Conservation (phyloP, 2,113 vertebrate genomes). For the Eubucco bourcierii region DNA sequence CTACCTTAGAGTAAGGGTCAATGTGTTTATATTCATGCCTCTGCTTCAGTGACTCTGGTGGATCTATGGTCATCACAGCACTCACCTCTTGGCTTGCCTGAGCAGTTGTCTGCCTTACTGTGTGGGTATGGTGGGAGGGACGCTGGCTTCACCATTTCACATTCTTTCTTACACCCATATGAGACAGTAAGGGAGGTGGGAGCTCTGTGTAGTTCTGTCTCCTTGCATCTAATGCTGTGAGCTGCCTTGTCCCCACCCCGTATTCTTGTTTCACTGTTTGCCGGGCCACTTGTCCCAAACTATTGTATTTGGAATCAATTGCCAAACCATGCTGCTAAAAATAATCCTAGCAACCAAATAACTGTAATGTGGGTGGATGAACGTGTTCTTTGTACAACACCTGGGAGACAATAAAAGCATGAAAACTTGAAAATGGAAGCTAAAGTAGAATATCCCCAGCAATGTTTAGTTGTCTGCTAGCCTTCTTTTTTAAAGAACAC, state of each 20-base stretch:
- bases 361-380: conserved; percentile 15
- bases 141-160: neutral
- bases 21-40: conserved; percentile 9
- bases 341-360: conserved; percentile 18
- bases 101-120: neutral
- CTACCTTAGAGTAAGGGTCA: neutral
- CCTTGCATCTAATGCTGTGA: neutral
- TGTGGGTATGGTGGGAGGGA: neutral
- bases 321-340: conserved; percentile 22
- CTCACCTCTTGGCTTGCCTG: neutral
- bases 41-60: neutral
- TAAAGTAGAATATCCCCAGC: neutral
- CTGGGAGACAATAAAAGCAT: neutral
- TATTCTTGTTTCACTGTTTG: neutral
- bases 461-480: neutral
- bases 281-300: neutral
- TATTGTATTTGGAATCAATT: conserved; percentile 18
- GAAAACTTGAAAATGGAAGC: neutral
- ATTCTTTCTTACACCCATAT: neutral
- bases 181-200: neutral
- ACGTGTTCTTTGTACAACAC: neutral
- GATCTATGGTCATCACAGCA: neutral
- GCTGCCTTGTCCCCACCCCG: neutral
- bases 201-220: neutral
- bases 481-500: neutral